Percentiles rank a stretch among this genome's conserved stretches.
phyloP scores from a whole-genome alignment of 2,888 invertebrate genomes.

The Venusia cambrica region DNA sequence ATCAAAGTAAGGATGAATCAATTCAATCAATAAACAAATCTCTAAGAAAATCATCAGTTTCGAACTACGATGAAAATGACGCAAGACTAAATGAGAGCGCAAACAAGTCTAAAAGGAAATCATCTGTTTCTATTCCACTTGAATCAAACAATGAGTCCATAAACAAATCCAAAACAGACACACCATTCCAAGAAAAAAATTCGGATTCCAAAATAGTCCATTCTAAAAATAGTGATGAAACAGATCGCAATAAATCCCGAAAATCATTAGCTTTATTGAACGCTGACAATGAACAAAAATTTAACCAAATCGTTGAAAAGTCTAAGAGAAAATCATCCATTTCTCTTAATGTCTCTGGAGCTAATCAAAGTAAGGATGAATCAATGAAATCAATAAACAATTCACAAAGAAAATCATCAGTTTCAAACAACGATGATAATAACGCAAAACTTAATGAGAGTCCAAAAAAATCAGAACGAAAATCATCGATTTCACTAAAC shows the following conservation, averaged over 20 bases:
- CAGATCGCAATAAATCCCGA: constrained; percentile 6
- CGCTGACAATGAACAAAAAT: too few relatives aligned
- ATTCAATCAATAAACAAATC: constrained; percentile 2
- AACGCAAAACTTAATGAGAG: constrained; percentile 12
- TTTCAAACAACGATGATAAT: constrained; percentile 2
- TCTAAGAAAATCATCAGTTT: constrained; percentile 2
- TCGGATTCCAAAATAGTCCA: constrained; percentile 7
- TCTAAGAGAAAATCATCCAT: constrained; percentile 25
- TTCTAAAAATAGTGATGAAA: constrained; percentile 2
- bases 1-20: constrained; percentile 9
- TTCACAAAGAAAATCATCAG: constrained; percentile 2
- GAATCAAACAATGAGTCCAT: constrained; percentile 12
- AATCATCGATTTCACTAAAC: constrained; percentile 27
- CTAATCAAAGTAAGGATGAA: constrained; percentile 9
- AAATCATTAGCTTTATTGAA: too few relatives aligned
- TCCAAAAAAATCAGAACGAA: constrained; percentile 26
- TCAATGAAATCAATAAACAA: constrained; percentile 3
- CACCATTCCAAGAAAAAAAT: constrained; percentile 2
- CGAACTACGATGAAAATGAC: constrained; percentile 1
- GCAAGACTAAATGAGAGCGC: constrained; percentile 13
- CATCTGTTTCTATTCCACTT: constrained; percentile 19
- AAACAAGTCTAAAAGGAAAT: constrained; percentile 28
- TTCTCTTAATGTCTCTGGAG: constrained; percentile 7
- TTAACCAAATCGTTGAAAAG: too few relatives aligned
- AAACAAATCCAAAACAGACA: constrained; percentile 12